These are phyloP conservation scores for Acropora tenuis DNA, from an alignment of 64 coral and sea anemone genomes.

Conservation along the genomic window DNA sequence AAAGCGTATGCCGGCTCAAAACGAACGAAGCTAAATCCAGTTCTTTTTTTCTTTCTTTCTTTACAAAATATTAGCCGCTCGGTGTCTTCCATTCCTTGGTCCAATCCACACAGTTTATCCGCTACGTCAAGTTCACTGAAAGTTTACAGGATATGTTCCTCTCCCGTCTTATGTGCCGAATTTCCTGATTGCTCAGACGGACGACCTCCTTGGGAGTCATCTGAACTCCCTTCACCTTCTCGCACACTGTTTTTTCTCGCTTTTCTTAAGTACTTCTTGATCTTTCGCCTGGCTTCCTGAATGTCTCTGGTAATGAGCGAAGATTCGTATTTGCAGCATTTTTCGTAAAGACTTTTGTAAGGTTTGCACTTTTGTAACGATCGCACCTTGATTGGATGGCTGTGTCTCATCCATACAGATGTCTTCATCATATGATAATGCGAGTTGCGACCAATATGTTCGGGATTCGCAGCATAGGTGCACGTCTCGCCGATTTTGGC, in stretches of 20 bases:
- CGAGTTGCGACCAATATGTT: slow-evolving; percentile 48
- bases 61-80: too few relatives aligned
- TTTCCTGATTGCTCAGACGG: neutral
- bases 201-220: neutral
- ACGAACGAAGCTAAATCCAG: neutral
- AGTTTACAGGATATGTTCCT: neutral
- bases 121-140: neutral
- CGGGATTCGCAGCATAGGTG: slow-evolving; percentile 40
- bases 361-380: slow-evolving; percentile 73
- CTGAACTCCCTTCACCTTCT: slow-evolving; percentile 25
- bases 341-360: slow-evolving; percentile 77
- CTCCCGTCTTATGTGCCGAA: neutral
- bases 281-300: slow-evolving; percentile 31
- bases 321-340: slow-evolving; percentile 85
- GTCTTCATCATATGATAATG: slow-evolving; percentile 91
- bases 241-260: slow-evolving; percentile 16
- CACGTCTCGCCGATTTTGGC: slow-evolving; percentile 90
- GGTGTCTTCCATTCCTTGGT: neutral
- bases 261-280: slow-evolving; percentile 34
- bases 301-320: slow-evolving; percentile 63
- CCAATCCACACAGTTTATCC: neutral
- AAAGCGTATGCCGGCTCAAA: neutral
- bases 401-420: slow-evolving; percentile 44
- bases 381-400: slow-evolving; percentile 58
- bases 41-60: too few relatives aligned